Evolutionary conservation across 2,797 vertebrate genomes (phyloP).

Genomic region (Paguma larvata): DNA sequence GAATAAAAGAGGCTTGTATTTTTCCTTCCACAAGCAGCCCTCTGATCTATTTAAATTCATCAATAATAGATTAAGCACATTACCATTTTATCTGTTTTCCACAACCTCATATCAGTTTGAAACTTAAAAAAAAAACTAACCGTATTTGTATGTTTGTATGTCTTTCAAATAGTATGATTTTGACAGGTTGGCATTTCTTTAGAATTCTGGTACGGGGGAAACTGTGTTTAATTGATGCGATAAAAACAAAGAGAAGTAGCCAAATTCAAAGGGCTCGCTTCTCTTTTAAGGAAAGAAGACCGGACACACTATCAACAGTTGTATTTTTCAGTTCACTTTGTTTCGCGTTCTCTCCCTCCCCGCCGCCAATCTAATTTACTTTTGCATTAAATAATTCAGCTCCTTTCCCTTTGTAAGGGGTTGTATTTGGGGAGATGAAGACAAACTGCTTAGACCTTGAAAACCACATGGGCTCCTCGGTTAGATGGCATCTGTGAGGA

Average conservation of each 20-base stretch:
- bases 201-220: background rate
- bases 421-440: conserved; percentile 96
- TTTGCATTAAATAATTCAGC: conserved; percentile 94
- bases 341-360: conserved; percentile 87
- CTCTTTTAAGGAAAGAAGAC: conserved; percentile 53
- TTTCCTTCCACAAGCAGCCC: conserved; percentile 60
- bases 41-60: conserved; percentile 69
- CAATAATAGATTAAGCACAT: conserved; percentile 71
- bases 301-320: conserved; percentile 69
- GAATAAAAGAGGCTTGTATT: conserved; percentile 69
- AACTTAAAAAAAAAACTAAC: background rate
- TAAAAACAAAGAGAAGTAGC: conserved; percentile 47
- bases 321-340: conserved; percentile 81
- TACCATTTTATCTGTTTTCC: conserved; percentile 68
- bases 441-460: conserved; percentile 97
- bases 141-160: conserved; percentile 1
- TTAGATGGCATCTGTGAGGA: conserved; percentile 90
- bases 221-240: background rate
- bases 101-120: conserved; percentile 54
- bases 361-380: conserved; percentile 90
- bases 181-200: conserved; percentile 36
- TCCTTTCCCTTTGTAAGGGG: conserved; percentile 90
- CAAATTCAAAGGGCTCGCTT: conserved; percentile 14
- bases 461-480: conserved; percentile 92
- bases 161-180: background rate